phyloP scores from a whole-genome alignment of 2,113 vertebrate species.

The Atractosteus spatula region DNA sequence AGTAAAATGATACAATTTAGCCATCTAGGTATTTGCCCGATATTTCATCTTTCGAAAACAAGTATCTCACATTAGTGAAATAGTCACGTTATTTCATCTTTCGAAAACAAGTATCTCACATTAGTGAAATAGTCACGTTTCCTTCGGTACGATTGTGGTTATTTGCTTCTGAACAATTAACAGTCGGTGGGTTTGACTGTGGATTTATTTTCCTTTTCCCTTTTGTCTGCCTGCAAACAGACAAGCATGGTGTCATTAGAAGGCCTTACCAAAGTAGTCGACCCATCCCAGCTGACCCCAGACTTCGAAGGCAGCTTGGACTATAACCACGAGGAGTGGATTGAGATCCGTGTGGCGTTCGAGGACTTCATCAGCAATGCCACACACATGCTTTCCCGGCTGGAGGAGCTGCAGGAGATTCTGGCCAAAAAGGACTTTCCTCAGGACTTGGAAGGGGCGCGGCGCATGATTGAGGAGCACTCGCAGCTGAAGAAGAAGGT shows the following conservation, averaged over 20 bases:
- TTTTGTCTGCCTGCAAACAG: constrained; percentile 53
- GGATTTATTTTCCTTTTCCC: not conserved
- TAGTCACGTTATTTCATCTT: too few relatives aligned
- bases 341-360: constrained; percentile 87
- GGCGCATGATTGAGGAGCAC: constrained; percentile 92
- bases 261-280: constrained; percentile 96
- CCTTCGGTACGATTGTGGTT: too few relatives aligned
- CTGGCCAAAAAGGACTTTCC: constrained; percentile 91
- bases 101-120: too few relatives aligned
- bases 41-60: too few relatives aligned
- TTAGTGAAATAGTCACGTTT: too few relatives aligned
- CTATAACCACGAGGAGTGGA: constrained; percentile 98
- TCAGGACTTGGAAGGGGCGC: constrained; percentile 87
- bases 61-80: too few relatives aligned
- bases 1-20: too few relatives aligned
- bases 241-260: constrained; percentile 98
- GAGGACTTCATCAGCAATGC: constrained; percentile 93
- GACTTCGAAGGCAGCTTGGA: constrained; percentile 96
- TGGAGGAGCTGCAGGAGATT: constrained; percentile 95
- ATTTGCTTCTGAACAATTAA: too few relatives aligned
- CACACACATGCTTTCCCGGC: constrained; percentile 81
- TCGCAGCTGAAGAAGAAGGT: constrained; percentile 90
- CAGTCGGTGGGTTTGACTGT: too few relatives aligned
- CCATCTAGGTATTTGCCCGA: too few relatives aligned
- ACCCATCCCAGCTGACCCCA: constrained; percentile 92